These are phyloP conservation scores for Silurus aristotelis DNA, from an alignment of 2,797 vertebrate species.

Conservation along the genomic window DNA sequence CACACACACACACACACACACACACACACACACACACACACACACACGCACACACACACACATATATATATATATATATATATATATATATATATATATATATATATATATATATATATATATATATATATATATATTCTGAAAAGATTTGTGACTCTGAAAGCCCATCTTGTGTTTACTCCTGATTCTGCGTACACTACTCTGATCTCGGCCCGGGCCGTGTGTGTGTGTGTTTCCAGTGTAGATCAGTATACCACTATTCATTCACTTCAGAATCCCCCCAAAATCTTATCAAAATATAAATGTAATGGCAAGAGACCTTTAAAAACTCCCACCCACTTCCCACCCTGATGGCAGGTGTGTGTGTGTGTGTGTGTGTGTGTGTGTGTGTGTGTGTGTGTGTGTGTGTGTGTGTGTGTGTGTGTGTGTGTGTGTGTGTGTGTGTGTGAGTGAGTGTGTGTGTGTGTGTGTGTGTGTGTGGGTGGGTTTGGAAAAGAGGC, in stretches of 20 bases:
- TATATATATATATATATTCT: too few species aligned
- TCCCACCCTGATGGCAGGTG: conserved; percentile 1
- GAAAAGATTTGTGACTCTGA: too few species aligned
- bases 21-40: too few species aligned
- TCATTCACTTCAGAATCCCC: not conserved
- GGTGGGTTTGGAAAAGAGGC: conserved; percentile 7
- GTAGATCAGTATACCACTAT: not conserved
- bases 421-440: not conserved
- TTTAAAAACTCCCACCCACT: conserved; percentile 4
- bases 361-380: not conserved
- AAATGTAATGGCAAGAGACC: not conserved
- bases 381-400: not conserved
- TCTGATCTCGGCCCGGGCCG: not conserved
- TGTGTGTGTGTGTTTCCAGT: not conserved
- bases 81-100: too few species aligned
- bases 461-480: not conserved
- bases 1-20: too few species aligned
- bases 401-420: not conserved
- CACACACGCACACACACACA: too few species aligned
- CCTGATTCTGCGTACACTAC: not conserved
- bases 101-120: too few species aligned
- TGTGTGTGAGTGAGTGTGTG: not conserved
- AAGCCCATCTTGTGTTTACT: too few species aligned
- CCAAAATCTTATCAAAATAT: not conserved
- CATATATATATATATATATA: too few species aligned